Conservation (phyloP, 2,797 vertebrate species). For the Anguilla marmorata region DNA sequence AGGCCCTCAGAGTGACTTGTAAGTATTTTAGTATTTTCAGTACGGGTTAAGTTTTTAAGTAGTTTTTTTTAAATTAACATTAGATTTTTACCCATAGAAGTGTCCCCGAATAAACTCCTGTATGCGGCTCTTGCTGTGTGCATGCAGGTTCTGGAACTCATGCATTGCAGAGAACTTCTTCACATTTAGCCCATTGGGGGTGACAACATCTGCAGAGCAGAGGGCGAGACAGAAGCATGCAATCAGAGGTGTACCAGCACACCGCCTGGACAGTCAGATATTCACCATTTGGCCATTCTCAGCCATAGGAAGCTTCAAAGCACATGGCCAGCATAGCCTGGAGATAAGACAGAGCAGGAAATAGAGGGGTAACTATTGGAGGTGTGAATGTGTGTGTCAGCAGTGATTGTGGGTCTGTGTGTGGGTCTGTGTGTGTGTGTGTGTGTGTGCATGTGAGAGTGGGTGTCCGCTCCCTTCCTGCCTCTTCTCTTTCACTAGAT, state of each 20-base stretch:
- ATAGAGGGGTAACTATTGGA: too few species aligned
- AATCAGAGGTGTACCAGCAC: background rate
- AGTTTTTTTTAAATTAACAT: background rate
- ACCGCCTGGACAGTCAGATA: background rate
- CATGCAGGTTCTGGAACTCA: slow-evolving; percentile 94
- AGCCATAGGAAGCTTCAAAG: too few species aligned
- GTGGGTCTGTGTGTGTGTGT: too few species aligned
- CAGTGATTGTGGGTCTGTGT: too few species aligned
- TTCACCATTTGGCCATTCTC: too few species aligned
- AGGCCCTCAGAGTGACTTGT: background rate
- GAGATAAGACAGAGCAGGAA: too few species aligned
- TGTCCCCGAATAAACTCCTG: slow-evolving; percentile 93
- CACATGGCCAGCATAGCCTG: too few species aligned
- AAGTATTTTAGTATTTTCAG: background rate
- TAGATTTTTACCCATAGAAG: slow-evolving; percentile 82
- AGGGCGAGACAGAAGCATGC: background rate
- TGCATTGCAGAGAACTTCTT: slow-evolving; percentile 96
- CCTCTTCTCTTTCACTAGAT: too few species aligned
- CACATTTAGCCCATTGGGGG: slow-evolving; percentile 91
- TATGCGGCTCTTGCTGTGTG: slow-evolving; percentile 90
- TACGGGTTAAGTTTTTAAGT: background rate
- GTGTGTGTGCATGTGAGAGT: too few species aligned
- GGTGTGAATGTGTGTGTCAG: too few species aligned
- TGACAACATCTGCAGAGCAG: slow-evolving; percentile 78
- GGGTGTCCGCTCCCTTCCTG: too few species aligned